Percentiles rank a stretch among this genome's conserved stretches.
These are phyloP conservation scores for Neoascia interrupta DNA, from an alignment of 2,888 invertebrate genomes.

Conservation along the genomic window DNA sequence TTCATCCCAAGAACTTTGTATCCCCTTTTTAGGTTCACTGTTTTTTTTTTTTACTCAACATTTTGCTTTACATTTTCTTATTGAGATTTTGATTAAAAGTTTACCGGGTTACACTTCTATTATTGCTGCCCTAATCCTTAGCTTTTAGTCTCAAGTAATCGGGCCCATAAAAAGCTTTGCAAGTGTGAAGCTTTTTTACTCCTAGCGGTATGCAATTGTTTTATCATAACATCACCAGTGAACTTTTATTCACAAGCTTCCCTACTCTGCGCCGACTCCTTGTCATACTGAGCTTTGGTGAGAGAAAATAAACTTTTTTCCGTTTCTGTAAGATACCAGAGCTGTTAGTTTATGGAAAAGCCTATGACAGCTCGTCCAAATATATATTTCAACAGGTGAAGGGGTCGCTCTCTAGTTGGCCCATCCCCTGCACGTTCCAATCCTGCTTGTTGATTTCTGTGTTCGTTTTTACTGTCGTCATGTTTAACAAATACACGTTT, in stretches of 20 bases:
- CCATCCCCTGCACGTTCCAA: not conserved
- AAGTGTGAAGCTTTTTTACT: not conserved
- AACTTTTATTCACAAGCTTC: not conserved
- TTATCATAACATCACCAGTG: not conserved
- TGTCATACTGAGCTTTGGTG: not conserved
- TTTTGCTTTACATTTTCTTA: constrained; percentile 6
- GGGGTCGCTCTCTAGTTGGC: not conserved
- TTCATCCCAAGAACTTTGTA: too few species aligned
- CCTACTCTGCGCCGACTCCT: constrained; percentile 24
- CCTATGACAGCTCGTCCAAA: too few species aligned
- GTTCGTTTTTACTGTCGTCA: constrained; percentile 11
- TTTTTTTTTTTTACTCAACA: not conserved
- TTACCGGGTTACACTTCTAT: constrained; percentile 1
- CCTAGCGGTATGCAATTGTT: not conserved
- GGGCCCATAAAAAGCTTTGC: not conserved
- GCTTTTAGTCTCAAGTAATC: not conserved
- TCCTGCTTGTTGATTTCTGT: constrained; percentile 42
- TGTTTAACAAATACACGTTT: constrained; percentile 12
- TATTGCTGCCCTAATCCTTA: constrained; percentile 8
- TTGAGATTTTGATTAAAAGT: constrained; percentile 38
- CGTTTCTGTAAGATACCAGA: not conserved
- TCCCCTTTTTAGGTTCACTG: not conserved
- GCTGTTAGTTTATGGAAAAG: too few species aligned
- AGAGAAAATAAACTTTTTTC: constrained; percentile 34
- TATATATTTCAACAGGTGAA: constrained; percentile 51